Evolutionary conservation across 2,888 invertebrate genomes (phyloP).

Genomic region (Drosophila anomalata): DNA sequence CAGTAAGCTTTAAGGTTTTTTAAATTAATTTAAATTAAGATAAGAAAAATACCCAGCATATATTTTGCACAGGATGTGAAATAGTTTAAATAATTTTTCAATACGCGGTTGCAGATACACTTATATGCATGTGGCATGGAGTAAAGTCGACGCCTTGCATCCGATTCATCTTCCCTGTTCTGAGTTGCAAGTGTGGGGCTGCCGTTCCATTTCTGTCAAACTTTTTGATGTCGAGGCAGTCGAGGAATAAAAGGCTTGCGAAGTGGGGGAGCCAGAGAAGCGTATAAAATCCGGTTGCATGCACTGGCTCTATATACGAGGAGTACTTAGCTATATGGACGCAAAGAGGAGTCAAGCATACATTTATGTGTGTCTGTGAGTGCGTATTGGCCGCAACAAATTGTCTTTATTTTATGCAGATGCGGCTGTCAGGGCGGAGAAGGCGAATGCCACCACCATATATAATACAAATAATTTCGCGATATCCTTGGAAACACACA

Average conservation of each 20-base stretch:
- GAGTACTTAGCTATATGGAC: constrained; percentile 16
- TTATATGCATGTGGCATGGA: not conserved
- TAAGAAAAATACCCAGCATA: too few relatives aligned
- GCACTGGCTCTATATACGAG: constrained; percentile 14
- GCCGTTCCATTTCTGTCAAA: constrained; percentile 73
- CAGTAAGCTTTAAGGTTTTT: too few relatives aligned
- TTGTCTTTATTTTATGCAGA: constrained; percentile 71
- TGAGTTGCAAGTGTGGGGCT: constrained; percentile 61
- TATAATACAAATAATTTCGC: constrained; percentile 73
- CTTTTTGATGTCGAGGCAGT: constrained; percentile 63
- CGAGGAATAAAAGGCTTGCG: constrained; percentile 25
- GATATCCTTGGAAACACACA: constrained; percentile 71
- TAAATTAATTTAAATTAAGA: too few relatives aligned
- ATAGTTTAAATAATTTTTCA: not conserved
- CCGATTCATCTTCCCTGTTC: constrained; percentile 20
- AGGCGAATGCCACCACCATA: constrained; percentile 66
- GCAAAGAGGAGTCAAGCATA: constrained; percentile 8
- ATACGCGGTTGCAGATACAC: constrained; percentile 8
- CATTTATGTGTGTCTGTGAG: constrained; percentile 26
- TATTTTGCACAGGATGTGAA: not conserved
- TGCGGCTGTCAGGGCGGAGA: constrained; percentile 45
- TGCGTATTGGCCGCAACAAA: constrained; percentile 74
- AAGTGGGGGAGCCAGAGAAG: constrained; percentile 42
- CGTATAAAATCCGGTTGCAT: constrained; percentile 50
- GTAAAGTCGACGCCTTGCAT: constrained; percentile 24